Evolutionary conservation across 1,140 invertebrate genomes (phyloP).

Genomic region (Dolichoris vasculosae): DNA sequence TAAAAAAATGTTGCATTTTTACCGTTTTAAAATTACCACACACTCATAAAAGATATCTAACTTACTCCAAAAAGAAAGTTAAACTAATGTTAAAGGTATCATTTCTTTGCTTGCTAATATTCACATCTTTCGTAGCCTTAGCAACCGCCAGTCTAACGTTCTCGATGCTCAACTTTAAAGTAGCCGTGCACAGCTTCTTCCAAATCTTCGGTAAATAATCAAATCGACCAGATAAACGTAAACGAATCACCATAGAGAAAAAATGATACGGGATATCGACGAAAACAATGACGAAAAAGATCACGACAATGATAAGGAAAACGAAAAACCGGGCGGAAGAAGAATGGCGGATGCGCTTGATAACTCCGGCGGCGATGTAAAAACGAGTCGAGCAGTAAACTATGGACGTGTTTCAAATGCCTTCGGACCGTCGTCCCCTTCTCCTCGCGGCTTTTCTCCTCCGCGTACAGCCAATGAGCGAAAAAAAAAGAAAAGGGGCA

Average conservation of each 20-base stretch:
- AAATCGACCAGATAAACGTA: not conserved
- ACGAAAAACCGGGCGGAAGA: not conserved
- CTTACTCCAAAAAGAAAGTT: too few species aligned
- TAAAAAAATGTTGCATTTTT: too few species aligned
- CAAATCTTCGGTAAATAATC: not conserved
- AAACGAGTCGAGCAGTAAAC: not conserved
- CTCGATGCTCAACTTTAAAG: not conserved
- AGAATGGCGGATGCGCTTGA: not conserved
- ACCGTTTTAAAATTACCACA: too few species aligned
- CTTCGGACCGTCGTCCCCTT: not conserved
- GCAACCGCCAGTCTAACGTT: not conserved
- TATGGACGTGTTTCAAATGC: not conserved
- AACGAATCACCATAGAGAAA: not conserved
- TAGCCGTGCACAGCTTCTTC: too few species aligned
- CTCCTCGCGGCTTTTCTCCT: not conserved
- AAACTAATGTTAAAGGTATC: too few species aligned
- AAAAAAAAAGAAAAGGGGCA: not conserved
- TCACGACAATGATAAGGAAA: not conserved
- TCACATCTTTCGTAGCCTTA: too few species aligned
- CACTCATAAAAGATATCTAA: too few species aligned
- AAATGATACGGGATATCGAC: not conserved
- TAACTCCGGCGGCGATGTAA: not conserved
- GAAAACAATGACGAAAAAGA: not conserved
- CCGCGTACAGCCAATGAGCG: not conserved
- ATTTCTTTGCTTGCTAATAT: too few species aligned